A percentile compares a stretch with the other conserved stretches of the same genome.
These are phyloP conservation scores for Rhizomys pruinosus DNA, from an alignment of 2,113 vertebrate genomes.

Conservation along the genomic window DNA sequence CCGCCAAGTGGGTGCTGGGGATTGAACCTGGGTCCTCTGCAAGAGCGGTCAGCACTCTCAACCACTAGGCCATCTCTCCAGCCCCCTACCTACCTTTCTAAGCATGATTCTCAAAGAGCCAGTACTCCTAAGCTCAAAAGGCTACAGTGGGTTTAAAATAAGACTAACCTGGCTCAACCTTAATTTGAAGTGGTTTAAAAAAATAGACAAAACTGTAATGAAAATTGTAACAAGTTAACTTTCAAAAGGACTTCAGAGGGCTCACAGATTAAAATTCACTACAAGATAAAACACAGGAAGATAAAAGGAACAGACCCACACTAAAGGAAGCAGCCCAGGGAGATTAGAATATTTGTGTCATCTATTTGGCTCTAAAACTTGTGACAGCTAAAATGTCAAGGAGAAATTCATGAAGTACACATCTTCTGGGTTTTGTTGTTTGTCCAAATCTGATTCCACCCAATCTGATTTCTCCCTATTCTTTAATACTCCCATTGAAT, in stretches of 20 bases:
- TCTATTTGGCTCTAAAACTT: slow-evolving; percentile 45
- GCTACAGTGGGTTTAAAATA: slow-evolving; percentile 43
- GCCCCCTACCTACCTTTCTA: not conserved
- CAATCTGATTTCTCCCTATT: not conserved
- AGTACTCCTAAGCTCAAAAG: slow-evolving; percentile 23
- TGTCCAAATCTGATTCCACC: not conserved
- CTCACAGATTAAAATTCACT: slow-evolving; percentile 52
- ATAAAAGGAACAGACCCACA: slow-evolving; percentile 56
- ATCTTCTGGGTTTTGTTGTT: not conserved
- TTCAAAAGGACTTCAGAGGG: slow-evolving; percentile 50
- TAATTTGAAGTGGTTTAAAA: slow-evolving; percentile 53
- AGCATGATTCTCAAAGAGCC: slow-evolving; percentile 49
- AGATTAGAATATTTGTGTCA: slow-evolving; percentile 42
- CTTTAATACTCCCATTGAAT: not conserved
- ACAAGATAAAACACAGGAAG: slow-evolving; percentile 36
- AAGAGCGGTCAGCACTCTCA: no score
- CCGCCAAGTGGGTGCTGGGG: no score
- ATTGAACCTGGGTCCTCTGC: no score
- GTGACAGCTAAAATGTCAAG: slow-evolving; percentile 40
- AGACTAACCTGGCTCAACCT: slow-evolving; percentile 7
- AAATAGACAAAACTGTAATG: slow-evolving; percentile 1
- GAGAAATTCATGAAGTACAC: slow-evolving; percentile 24
- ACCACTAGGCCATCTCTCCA: no score
- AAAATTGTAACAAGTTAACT: slow-evolving; percentile 56
- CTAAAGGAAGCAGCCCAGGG: slow-evolving; percentile 36